A percentile compares a stretch with the other conserved stretches of the same genome.
These are phyloP conservation scores for Aplocera efformata DNA, from an alignment of 2,888 invertebrate species.

Conservation along the genomic window DNA sequence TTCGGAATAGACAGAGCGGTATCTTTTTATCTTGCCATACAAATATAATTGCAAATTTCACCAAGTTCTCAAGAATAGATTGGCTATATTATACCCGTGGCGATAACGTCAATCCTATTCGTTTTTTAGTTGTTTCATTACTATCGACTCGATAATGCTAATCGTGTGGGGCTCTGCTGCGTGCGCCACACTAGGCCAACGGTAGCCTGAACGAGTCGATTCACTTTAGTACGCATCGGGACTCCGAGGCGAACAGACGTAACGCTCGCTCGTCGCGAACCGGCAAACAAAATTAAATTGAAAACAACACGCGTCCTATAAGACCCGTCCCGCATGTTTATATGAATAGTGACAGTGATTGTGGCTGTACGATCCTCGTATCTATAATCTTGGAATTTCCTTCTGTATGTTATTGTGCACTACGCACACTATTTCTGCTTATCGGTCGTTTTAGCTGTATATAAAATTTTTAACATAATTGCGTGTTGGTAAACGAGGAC, in stretches of 20 bases:
- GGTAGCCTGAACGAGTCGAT: conserved; percentile 41
- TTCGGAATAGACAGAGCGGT: background rate
- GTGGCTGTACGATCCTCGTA: conserved; percentile 14
- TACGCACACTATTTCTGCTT: conserved; percentile 29
- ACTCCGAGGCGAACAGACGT: conserved; percentile 47
- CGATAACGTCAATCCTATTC: conserved; percentile 29
- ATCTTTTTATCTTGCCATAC: conserved; percentile 1
- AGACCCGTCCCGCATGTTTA: conserved; percentile 56
- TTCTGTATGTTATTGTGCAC: conserved; percentile 34
- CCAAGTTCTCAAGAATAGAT: conserved; percentile 7
- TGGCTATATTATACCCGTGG: conserved; percentile 4
- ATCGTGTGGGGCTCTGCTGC: conserved; percentile 48
- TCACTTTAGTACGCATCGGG: conserved; percentile 65
- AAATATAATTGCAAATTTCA: conserved; percentile 4
- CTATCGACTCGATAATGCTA: conserved; percentile 61
- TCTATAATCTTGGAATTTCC: conserved; percentile 16
- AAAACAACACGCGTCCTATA: conserved; percentile 56
- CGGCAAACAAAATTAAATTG: conserved; percentile 50
- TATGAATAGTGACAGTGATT: conserved; percentile 44
- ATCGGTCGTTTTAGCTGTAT: conserved; percentile 31
- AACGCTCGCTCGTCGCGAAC: conserved; percentile 35
- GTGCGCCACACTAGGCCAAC: conserved; percentile 64
- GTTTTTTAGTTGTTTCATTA: conserved; percentile 31
- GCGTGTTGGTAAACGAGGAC: conserved; percentile 48
- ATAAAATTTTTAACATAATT: conserved; percentile 32